phyloP scores from a whole-genome alignment of 2,113 vertebrate genomes.

The Heterotis niloticus region DNA sequence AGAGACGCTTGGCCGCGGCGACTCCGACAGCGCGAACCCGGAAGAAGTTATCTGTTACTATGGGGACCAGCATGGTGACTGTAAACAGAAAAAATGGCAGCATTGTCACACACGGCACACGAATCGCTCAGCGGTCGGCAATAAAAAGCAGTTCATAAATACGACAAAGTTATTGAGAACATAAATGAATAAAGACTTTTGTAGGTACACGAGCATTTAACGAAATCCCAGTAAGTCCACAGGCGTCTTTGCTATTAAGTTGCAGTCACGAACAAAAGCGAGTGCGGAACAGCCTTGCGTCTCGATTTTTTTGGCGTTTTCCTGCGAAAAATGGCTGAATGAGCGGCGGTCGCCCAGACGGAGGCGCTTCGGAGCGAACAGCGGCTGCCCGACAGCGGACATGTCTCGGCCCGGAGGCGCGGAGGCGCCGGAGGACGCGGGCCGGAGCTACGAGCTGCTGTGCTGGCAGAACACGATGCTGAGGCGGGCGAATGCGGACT shows the following conservation, averaged over 20 bases:
- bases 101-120: slow-evolving; percentile 34
- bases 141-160: neutral
- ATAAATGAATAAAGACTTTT: too few species aligned
- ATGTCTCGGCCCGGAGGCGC: slow-evolving; percentile 52
- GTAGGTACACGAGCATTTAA: too few species aligned
- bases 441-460: slow-evolving; percentile 17
- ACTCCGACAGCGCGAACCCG: too few species aligned
- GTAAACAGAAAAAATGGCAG: slow-evolving; percentile 40
- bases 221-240: too few species aligned
- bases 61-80: slow-evolving; percentile 37
- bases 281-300: too few species aligned
- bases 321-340: too few species aligned
- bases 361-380: slow-evolving; percentile 23
- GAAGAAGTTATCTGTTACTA: neutral
- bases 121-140: slow-evolving; percentile 44
- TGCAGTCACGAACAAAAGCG: too few species aligned
- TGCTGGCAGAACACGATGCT: slow-evolving; percentile 35
- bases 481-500: slow-evolving; percentile 32
- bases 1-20: too few species aligned
- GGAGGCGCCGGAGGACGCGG: neutral
- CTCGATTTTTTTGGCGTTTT: too few species aligned
- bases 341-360: too few species aligned
- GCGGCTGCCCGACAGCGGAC: slow-evolving; percentile 43
- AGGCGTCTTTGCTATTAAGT: too few species aligned
- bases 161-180: slow-evolving; percentile 25